These are phyloP conservation scores for Lycocerus yunnanus DNA, from an alignment of 2,888 invertebrate genomes.

Conservation along the genomic window DNA sequence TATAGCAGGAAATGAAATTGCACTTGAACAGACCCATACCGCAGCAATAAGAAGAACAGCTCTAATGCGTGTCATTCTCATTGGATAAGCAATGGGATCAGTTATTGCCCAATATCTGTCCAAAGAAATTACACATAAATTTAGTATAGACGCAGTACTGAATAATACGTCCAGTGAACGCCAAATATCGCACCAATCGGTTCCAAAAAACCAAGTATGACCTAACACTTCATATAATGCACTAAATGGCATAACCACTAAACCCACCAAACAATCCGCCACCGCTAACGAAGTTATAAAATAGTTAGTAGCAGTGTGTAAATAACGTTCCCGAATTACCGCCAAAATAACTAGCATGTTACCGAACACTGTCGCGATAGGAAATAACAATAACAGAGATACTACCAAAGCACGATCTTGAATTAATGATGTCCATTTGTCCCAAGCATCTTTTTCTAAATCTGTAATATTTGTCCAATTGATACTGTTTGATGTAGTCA, in stretches of 20 bases:
- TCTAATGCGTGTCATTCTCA: constrained; percentile 87
- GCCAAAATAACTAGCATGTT: constrained; percentile 94
- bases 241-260: constrained; percentile 98
- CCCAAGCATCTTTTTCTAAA: constrained; percentile 52
- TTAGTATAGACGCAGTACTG: constrained; percentile 96
- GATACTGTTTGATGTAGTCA: constrained; percentile 27
- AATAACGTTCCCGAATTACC: constrained; percentile 88
- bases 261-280: constrained; percentile 93
- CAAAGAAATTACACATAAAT: constrained; percentile 94
- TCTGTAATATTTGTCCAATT: constrained; percentile 47
- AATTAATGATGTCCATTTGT: constrained; percentile 59
- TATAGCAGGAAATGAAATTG: constrained; percentile 98
- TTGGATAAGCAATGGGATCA: constrained; percentile 96
- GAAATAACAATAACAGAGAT: constrained; percentile 83
- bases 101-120: constrained; percentile 99
- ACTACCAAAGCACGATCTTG: constrained; percentile 78
- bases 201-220: constrained; percentile 93
- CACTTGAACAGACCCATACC: constrained; percentile 96
- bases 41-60: constrained; percentile 88
- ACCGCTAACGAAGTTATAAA: constrained; percentile 96
- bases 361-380: constrained; percentile 91
- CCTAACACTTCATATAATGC: constrained; percentile 87
- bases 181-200: constrained; percentile 98
- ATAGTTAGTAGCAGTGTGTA: constrained; percentile 97
- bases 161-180: constrained; percentile 95